phyloP scores from a whole-genome alignment of 2,797 vertebrate genomes.

The Crypturellus tataupa region DNA sequence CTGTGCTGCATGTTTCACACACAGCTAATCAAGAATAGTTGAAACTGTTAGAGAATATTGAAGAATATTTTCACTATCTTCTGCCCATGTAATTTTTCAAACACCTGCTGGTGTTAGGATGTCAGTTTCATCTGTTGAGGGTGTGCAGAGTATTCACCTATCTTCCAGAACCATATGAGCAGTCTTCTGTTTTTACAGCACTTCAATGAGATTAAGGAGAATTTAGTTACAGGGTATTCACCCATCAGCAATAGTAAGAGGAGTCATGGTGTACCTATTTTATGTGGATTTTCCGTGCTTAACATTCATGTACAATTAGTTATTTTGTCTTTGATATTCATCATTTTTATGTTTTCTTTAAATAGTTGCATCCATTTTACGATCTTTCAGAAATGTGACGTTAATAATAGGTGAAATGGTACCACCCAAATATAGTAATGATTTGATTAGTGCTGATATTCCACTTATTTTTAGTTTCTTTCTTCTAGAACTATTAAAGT shows the following conservation, averaged over 20 bases:
- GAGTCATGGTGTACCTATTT: neutral
- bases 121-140: neutral
- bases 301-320: neutral
- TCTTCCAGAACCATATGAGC: neutral
- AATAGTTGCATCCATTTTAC: neutral
- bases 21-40: neutral
- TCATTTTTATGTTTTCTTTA: neutral
- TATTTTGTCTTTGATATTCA: neutral
- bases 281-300: neutral
- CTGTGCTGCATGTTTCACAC: neutral
- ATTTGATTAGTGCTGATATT: conserved; percentile 24
- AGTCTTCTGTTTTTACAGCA: neutral
- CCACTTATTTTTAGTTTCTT: conserved; percentile 44
- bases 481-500: conserved; percentile 17
- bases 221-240: neutral
- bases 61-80: neutral
- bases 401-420: conserved; percentile 22
- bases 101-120: neutral
- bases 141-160: neutral
- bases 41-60: neutral
- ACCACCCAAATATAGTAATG: neutral
- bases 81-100: neutral
- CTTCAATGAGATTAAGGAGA: neutral
- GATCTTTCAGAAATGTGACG: neutral
- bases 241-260: neutral